These are phyloP conservation scores for Tetranychus truncatus DNA, from an alignment of 2,888 invertebrate species.

Conservation along the genomic window DNA sequence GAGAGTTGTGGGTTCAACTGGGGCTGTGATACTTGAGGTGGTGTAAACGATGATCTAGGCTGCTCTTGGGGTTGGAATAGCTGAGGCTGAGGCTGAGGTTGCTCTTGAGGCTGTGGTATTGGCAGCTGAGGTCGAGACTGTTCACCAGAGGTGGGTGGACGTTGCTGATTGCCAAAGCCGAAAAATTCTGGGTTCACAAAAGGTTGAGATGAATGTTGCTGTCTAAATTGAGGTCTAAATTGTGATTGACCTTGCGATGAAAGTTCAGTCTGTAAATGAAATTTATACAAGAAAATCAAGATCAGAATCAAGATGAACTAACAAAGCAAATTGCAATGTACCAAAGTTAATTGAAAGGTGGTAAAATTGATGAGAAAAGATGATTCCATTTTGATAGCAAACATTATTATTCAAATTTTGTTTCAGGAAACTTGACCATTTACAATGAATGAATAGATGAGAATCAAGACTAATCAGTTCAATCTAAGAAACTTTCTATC, in stretches of 20 bases:
- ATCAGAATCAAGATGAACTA: not conserved
- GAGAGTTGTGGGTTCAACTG: not conserved
- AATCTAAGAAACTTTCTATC: too few relatives aligned
- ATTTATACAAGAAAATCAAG: not conserved
- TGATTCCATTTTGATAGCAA: too few relatives aligned
- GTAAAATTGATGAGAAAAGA: too few relatives aligned
- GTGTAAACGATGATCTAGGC: not conserved
- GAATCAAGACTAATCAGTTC: too few relatives aligned
- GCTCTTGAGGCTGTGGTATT: not conserved
- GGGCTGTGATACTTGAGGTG: not conserved
- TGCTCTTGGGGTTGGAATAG: not conserved
- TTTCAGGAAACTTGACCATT: too few relatives aligned
- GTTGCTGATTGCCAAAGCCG: not conserved
- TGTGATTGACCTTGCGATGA: not conserved
- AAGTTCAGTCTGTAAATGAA: not conserved
- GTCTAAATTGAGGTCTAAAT: not conserved
- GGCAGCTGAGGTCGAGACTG: not conserved
- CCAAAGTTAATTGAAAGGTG: too few relatives aligned
- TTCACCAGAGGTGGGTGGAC: not conserved
- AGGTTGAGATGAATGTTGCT: not conserved
- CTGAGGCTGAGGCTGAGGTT: not conserved
- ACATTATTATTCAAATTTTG: too few relatives aligned
- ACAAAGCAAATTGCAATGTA: too few relatives aligned
- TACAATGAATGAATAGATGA: too few relatives aligned
- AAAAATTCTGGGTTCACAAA: not conserved